Evolutionary conservation across 2,888 invertebrate species (phyloP).

Genomic region (Plemyria rubiginata): DNA sequence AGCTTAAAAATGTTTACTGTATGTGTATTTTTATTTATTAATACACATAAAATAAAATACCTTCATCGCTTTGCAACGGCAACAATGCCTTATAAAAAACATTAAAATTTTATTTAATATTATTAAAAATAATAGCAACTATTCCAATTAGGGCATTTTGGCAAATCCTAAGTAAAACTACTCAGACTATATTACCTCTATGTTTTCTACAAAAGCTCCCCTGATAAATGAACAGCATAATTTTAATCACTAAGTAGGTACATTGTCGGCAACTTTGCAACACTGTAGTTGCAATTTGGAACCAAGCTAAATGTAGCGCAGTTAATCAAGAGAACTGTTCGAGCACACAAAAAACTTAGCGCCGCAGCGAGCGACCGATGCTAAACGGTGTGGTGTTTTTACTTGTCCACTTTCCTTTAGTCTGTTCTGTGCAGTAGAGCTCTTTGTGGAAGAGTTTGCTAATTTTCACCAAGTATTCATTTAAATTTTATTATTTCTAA

Average conservation of each 20-base stretch:
- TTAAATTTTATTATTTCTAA: too few species aligned
- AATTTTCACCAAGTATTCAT: too few species aligned
- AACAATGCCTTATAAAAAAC: too few species aligned
- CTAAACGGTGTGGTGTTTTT: conserved; percentile 17
- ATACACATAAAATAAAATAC: too few species aligned
- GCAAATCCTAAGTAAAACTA: too few species aligned
- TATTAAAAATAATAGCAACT: too few species aligned
- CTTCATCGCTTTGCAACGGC: too few species aligned
- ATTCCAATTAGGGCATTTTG: too few species aligned
- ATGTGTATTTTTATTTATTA: too few species aligned
- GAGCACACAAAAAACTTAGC: conserved; percentile 32
- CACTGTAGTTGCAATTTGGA: conserved; percentile 35
- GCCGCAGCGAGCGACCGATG: conserved; percentile 15
- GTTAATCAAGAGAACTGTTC: conserved; percentile 37
- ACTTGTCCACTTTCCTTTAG: not conserved
- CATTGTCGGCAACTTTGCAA: conserved; percentile 24
- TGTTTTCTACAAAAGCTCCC: not conserved
- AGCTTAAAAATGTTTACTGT: too few species aligned
- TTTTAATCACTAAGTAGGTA: conserved; percentile 24
- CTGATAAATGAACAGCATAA: conserved; percentile 12
- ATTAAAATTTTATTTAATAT: too few species aligned
- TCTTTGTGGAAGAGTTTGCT: not conserved
- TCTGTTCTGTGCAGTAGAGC: not conserved
- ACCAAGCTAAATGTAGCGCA: conserved; percentile 35
- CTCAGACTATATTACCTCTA: not conserved